Evolutionary conservation across 30 jellyfish, hydroid and myxozoan genomes (phyloP), one percentile per base, ranked within the genome.

Genomic region (Aurelia sp.): DNA sequence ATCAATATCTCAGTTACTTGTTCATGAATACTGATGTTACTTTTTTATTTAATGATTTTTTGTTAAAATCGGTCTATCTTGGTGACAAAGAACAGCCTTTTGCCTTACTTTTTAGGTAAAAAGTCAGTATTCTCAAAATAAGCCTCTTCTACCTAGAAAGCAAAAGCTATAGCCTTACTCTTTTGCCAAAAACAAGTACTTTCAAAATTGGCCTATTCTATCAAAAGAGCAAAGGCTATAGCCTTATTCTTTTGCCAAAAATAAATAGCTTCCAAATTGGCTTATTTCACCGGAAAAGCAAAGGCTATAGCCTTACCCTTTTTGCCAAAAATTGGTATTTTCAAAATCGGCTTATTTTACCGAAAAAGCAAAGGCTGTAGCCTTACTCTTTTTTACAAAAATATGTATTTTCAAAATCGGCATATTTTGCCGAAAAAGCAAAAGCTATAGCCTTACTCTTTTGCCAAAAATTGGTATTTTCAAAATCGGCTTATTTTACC

Each of bases 311-410:
- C 80, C 80, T 68, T 68, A 27, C 61, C 4, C 1, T 58, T 58
- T 58, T 18, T 0, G 16, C 7, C 20, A 1, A 35, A 5, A 68
- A 68, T 13, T 0, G 4, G 27, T 21, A 35, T 21, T 21, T 27
- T 33, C 2, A 3, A 16, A 44, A 35, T 9, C 22, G 1, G 4
- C 30, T 33, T 5, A 4, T 19, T 24, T 68, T 68, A 6, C 7
- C 63, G 10, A 0, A 68, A 68, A 30, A 68, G 40, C 21, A 4
- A 68, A 35, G 80, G 61, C 59, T 68, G 31, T 22, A 24, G 21
- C 80, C 80, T 68, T 68, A 24, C 80, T 19, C 80, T 19, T 21
- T 16, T 21, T 13, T 3, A 35, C 61, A 27, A 30, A 58, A 58
- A 58, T 20, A 58, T 4, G 27, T 27, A 2, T 2, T 27, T 0